Evolutionary conservation across 2,113 vertebrate genomes (phyloP), one percentile per base, ranked within the genome.

Genomic region (Suricata suricatta): DNA sequence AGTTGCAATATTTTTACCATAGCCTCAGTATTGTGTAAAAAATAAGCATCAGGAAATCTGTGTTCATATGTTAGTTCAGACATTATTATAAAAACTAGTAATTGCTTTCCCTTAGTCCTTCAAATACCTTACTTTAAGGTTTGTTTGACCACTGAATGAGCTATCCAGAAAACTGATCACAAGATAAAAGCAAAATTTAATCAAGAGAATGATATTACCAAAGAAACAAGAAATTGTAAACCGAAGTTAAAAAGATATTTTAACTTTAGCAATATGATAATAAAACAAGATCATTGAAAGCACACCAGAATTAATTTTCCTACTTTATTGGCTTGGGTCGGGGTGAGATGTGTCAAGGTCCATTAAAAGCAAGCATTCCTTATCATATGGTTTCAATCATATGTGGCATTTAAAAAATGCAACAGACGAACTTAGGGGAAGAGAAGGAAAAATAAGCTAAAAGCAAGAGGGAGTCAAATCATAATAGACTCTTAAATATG

Each of bases 21-120:
- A 25, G 10, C n/a, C 35, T 88, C 80, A 93, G 80, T 80, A 79
- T 68, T 66, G 25, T 84, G 23, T 93, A 25, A 95, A 95, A 87
- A 88, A 66, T 44, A 38, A 68, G 19, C 21, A n/a, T 92, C 50
- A 89, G 72, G 66, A 88, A 93, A 88, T 91, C 31, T 35, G 35
- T 84, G 72, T 71, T 63, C 41, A 33, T 82, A 41, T 86, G 66
- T 69, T 77, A 57, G 2, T 50, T 50, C 1, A 66, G 41, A 27
- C 44, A 79, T 88, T 60, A 29, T 88, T 76, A 60, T n/a, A 47
- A 12, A 89, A 57, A 5, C 66, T 8, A 35, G 44, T 35, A 88
- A 50, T 14, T 33, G 4, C 57, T 95, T 68, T 89, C 3, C 17
- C 9, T 77, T 76, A 74, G n/a, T 84, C 69, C 74, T 47, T 76